Evolutionary conservation across 1,140 invertebrate genomes (phyloP), one percentile per base, ranked within the genome.

Genomic region (Drosophila pseudoobscura): DNA sequence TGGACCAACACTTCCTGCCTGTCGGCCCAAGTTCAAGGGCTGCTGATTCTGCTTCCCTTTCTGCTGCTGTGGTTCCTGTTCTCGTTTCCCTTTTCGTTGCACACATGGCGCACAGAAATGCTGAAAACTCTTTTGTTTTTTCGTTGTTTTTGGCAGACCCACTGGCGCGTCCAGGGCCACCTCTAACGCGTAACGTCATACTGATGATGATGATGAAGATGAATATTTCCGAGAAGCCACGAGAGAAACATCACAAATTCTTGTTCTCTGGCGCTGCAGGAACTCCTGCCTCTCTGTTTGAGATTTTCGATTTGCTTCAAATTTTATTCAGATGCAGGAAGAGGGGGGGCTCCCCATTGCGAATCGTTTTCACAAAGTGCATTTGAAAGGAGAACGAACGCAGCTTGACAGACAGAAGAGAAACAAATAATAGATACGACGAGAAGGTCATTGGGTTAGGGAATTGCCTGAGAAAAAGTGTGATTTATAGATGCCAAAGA

Each of bases 21-120:
- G 35, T 4, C 35, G 35, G 51, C 22, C 63, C 78, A 87, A 80
- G 80, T 84, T 84, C 80, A 84, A 85, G 80, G 80, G 64, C 62
- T 53, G 61, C 26, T 46, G n/a, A 56, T 26, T 46, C 22, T 54
- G 41, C 20, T 20, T 44, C 31, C 24, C 15, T 35, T 17, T 61
- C 63, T 46, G 22, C 13, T 20, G n/a, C 31, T 9, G 7, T 9
- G 31, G 31, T 31, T 31, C 31, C 31, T 9, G 31, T 31, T 31
- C 20, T 62, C 26, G 29, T 60, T 57, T 35, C 22, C 43, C 20
- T 56, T 20, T 43, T 47, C 44, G 47, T 47, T n/a, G 55, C 62
- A 60, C 65, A 77, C 58, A 80, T 76, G 71, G 80, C 76, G 49
- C 65, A 50, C 29, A 55, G 22, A 56, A 57, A 65, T 55, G 59